Percentiles rank a stretch among this genome's conserved stretches.
These are phyloP conservation scores for Campoletis sonorensis DNA, from an alignment of 1,140 invertebrate species.

Conservation along the genomic window DNA sequence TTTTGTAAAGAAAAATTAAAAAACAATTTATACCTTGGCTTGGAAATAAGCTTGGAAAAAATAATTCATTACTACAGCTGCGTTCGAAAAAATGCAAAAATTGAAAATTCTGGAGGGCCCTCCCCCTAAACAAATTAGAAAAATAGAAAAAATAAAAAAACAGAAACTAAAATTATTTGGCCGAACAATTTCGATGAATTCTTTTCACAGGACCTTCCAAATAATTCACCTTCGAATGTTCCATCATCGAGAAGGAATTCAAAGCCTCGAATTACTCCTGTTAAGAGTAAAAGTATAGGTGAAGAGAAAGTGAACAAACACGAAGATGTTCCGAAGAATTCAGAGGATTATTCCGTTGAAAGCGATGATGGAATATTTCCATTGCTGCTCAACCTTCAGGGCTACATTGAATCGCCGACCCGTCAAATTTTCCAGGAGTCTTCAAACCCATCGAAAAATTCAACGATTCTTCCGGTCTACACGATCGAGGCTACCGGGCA, in stretches of 20 bases:
- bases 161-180: background rate
- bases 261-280: background rate
- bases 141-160: too few species aligned
- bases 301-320: background rate
- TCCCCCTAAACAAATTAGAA: too few species aligned
- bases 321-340: background rate
- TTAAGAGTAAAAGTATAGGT: background rate
- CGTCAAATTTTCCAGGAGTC: slow-evolving; percentile 19
- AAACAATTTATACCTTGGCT: too few species aligned
- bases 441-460: slow-evolving; percentile 25
- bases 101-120: background rate
- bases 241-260: background rate
- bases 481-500: slow-evolving; percentile 12
- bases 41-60: too few species aligned
- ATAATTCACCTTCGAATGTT: background rate
- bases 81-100: too few species aligned
- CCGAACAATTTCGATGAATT: background rate
- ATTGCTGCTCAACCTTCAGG: slow-evolving; percentile 30
- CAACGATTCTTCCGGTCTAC: slow-evolving; percentile 48
- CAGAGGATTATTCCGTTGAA: background rate
- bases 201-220: background rate
- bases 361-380: slow-evolving; percentile 4
- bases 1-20: too few species aligned
- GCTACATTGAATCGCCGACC: slow-evolving; percentile 7
- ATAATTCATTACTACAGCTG: too few species aligned